Base-by-base conservation (phyloP, 2,113 vertebrate species). In the Pygoscelis adeliae region DNA sequence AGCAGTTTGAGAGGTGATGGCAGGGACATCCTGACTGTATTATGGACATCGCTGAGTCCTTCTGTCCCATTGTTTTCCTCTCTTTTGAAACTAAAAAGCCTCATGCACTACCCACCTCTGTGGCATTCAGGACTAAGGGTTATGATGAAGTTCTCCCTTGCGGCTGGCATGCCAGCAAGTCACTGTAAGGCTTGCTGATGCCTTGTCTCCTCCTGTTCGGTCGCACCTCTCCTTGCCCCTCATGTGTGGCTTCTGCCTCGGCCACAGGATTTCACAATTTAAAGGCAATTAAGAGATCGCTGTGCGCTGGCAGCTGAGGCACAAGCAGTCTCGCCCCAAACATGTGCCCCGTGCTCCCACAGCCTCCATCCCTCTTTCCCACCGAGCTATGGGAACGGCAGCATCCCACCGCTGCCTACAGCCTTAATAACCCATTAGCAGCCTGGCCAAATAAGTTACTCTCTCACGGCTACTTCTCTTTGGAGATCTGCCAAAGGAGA, bases 401-500 rank as follows among this genome's bases (percentile, higher is more conserved):
- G 89, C 95, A 95, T 90, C 94, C 92, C 83, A 89, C 87, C 34
- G 11, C 74, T 15, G 80, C 56, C 93, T 95, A 73, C 81, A 88
- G 92, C 91, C 83, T 83, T 93, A 96, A 97, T 94, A 97, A 97
- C 94, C 95, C 95, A 96, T 98, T 96, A 98, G 90, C 19, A 0
- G 90, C 87, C 96, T 73, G 88, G 94, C 94, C 93, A 97, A 96
- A 92, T 88, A 72, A 88, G 86, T 92, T 95, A 94, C 96, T 98
- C 95, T 96, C 83, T 90, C 90, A 62, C 10, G 36, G 90, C 66
- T 83, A 78, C 95, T 91, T 89, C 25, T 95, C 85, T 69, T 79
- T 98, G 98, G 98, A 97, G 87, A 87, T 67, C 71, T 87, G 98
- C 98, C 98, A 98, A 97, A 88, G 66, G 36, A 80, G 69, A 92